Evolutionary conservation across 1,140 invertebrate species (phyloP), one percentile per base, ranked within the genome.

Genomic region (Anthonomus grandis): DNA sequence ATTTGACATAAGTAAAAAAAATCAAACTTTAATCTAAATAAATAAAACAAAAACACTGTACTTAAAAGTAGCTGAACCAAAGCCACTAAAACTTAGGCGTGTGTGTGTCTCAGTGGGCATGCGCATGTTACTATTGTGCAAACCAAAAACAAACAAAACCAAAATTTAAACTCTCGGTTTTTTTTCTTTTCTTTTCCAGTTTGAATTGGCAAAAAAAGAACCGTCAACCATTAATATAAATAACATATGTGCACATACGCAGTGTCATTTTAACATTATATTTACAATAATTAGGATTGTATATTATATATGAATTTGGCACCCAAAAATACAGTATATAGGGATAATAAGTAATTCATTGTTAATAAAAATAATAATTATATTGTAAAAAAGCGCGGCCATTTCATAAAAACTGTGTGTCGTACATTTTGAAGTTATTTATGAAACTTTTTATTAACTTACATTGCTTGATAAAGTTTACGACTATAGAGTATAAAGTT

Each of bases 201-300:
- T 53, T 53, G 50, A 53, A 53, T 53, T 53, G 50, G 39, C 50
- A 53, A 53, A 53, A 48, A 51, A 37, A 39, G 49, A 51, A 53
- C 39, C 21, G 39, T 44, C 50, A 23, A 44, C 46, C 50, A 53
- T 53, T 53, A n/a, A 53, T 53, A 23, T 44, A 37, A 48, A 53
- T n/a, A n/a, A n/a, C n/a, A n/a, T n/a, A 53, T 53, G 27, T 34
- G 22, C 42, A 53, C 50, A 44, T 42, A 41, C 50, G 45, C 39
- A 53, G 24, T 41, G 36, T 34, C 24, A 44, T 44, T 22, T 44
- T 53, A 38, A 44, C 36, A 44, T 39, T 23, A 38, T 39, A 51
- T 39, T 51, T 51, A 17, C 18, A 38, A 25, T 24, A 49, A 34
- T 36, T 18, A 17, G 19, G 39, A 17, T 6, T 17, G 12, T 17